A percentile compares a stretch with the other conserved stretches of the same genome.
These are phyloP conservation scores for Phalangium opilio DNA, from an alignment of 2,888 invertebrate genomes.

Conservation along the genomic window DNA sequence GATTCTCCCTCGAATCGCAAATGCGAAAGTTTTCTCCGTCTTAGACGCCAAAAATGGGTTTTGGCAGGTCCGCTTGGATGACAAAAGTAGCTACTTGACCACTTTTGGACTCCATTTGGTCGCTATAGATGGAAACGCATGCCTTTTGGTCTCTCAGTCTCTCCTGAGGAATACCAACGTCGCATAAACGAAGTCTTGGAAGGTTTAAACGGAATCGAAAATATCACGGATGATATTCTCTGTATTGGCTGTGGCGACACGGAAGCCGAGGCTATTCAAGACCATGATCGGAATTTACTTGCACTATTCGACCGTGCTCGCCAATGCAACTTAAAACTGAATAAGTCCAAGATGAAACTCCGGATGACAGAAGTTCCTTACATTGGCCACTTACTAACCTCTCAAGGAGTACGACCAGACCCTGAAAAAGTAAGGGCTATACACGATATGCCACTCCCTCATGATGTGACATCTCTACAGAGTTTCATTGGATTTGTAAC, in stretches of 20 bases:
- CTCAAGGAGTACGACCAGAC: conserved; percentile 4
- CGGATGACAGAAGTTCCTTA: conserved; percentile 2
- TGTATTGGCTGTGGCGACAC: not conserved
- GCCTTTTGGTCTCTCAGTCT: conserved; percentile 8
- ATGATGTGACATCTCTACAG: conserved; percentile 4
- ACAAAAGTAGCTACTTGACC: not conserved
- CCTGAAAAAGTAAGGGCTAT: conserved; percentile 9
- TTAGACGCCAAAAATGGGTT: conserved; percentile 9
- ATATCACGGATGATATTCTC: too few species aligned
- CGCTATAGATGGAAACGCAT: conserved; percentile 6
- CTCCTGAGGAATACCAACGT: conserved; percentile 7
- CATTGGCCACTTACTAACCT: conserved; percentile 11
- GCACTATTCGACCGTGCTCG: not conserved
- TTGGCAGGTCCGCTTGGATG: conserved; percentile 4
- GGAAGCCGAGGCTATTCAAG: not conserved
- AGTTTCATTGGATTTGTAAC: conserved; percentile 11
- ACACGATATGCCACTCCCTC: conserved; percentile 3
- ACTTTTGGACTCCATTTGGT: conserved; percentile 8
- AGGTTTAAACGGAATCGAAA: too few species aligned
- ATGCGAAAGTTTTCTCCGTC: conserved; percentile 4
- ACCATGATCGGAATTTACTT: conserved; percentile 1
- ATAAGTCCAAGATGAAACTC: conserved; percentile 4
- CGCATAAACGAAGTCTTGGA: conserved; percentile 4
- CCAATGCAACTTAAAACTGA: conserved; percentile 4
- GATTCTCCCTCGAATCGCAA: conserved; percentile 2